phyloP scores from a whole-genome alignment of 2,888 invertebrate genomes.

The Apodemia mormo region DNA sequence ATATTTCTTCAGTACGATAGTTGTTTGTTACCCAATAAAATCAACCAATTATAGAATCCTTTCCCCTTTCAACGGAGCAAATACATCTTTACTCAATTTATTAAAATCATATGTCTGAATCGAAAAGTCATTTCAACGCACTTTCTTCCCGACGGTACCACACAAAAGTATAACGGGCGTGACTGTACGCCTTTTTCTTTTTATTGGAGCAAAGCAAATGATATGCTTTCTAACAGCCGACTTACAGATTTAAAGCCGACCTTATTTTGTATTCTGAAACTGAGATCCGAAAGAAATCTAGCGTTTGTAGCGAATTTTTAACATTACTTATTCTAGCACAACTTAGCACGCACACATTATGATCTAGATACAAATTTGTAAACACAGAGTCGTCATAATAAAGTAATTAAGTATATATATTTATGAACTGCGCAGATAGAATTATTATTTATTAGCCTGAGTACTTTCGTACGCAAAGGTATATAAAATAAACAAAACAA shows the following conservation, averaged over 20 bases:
- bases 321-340: not conserved
- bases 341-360: not conserved
- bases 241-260: constrained; percentile 35
- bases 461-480: too few relatives aligned
- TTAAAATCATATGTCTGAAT: not conserved
- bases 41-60: not conserved
- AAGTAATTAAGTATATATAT: too few relatives aligned
- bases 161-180: constrained; percentile 49
- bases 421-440: too few relatives aligned
- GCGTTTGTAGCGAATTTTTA: not conserved
- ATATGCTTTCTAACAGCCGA: constrained; percentile 64
- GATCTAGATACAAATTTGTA: not conserved
- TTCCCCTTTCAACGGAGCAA: not conserved
- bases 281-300: constrained; percentile 33
- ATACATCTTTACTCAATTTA: not conserved
- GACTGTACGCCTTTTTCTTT: constrained; percentile 57
- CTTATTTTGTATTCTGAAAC: constrained; percentile 43
- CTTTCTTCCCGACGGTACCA: constrained; percentile 14
- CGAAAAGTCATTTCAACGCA: constrained; percentile 9
- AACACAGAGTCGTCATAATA: too few relatives aligned
- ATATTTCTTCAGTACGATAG: not conserved
- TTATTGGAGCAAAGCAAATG: constrained; percentile 69
- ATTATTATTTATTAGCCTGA: too few relatives aligned
- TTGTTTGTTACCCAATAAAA: not conserved
- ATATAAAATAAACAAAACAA: too few relatives aligned